phyloP scores from a whole-genome alignment of 1,140 invertebrate genomes.

The Sycophila sp. region DNA sequence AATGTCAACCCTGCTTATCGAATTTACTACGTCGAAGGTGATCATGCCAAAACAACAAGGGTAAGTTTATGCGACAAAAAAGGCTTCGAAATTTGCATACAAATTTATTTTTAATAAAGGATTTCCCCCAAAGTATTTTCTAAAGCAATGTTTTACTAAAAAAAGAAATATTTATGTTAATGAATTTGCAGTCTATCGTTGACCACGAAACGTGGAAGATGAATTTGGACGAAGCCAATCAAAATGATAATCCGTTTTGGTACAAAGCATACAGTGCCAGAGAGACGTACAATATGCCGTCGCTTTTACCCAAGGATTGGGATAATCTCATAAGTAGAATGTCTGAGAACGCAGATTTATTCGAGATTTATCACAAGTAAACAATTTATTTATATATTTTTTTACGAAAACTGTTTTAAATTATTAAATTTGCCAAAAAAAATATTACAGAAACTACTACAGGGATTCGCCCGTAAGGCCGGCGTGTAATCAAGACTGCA shows the following conservation, averaged over 20 bases:
- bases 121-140: too few species aligned
- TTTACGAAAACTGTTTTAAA: too few species aligned
- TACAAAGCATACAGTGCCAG: slow-evolving; percentile 26
- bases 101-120: not conserved
- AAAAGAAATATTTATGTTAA: not conserved
- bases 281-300: slow-evolving; percentile 21
- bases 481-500: slow-evolving; percentile 82
- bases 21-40: slow-evolving; percentile 73
- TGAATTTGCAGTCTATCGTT: not conserved
- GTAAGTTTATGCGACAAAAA: not conserved
- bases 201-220: slow-evolving; percentile 37
- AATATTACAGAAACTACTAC: slow-evolving; percentile 88
- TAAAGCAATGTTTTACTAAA: too few species aligned
- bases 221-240: slow-evolving; percentile 34
- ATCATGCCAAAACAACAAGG: slow-evolving; percentile 15
- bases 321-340: slow-evolving; percentile 27
- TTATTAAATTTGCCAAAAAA: not conserved
- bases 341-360: not conserved
- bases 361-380: slow-evolving; percentile 30
- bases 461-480: slow-evolving; percentile 85
- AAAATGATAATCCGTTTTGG: slow-evolving; percentile 23
- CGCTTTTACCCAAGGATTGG: slow-evolving; percentile 27
- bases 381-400: not conserved
- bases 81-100: not conserved
- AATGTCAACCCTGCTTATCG: slow-evolving; percentile 94